phyloP scores from a whole-genome alignment of 2,888 invertebrate species.

The Thymelicus sylvestris region DNA sequence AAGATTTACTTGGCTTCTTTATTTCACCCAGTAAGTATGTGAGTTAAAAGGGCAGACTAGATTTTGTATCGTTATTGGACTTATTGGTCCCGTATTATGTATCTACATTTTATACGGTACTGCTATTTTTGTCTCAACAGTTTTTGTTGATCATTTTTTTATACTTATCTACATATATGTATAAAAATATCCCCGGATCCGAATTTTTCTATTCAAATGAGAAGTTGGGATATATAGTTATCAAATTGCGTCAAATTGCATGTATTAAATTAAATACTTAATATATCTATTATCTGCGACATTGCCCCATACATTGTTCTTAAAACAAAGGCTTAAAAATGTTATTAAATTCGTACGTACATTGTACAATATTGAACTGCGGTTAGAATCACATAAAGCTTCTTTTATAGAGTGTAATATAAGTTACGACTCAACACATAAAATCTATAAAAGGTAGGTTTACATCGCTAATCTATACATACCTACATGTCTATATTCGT shows the following conservation, averaged over 20 bases:
- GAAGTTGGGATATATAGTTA: no score
- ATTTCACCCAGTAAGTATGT: constrained; percentile 14
- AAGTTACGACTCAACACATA: constrained; percentile 65
- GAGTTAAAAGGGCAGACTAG: background rate
- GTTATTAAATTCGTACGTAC: constrained; percentile 1
- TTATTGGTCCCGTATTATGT: background rate
- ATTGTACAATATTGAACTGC: constrained; percentile 28
- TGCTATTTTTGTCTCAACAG: no score
- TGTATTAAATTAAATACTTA: no score
- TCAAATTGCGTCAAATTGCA: no score
- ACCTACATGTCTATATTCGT: constrained; percentile 3
- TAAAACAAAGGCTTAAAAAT: background rate
- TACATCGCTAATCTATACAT: constrained; percentile 6
- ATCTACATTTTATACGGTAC: no score
- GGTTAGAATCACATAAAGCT: constrained; percentile 55
- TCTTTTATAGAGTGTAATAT: constrained; percentile 72
- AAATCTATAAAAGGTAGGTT: constrained; percentile 58
- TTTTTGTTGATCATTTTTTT: no score
- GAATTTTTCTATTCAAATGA: no score
- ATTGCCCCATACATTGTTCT: no score
- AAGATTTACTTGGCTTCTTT: constrained; percentile 34
- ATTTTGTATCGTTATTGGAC: background rate
- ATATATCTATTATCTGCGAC: no score
- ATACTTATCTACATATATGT: no score
- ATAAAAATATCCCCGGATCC: no score